Evolutionary conservation across 92 coral and sea anemone genomes (phyloP), one percentile per base, ranked within the genome.

Genomic region (Heliopora coerulea): DNA sequence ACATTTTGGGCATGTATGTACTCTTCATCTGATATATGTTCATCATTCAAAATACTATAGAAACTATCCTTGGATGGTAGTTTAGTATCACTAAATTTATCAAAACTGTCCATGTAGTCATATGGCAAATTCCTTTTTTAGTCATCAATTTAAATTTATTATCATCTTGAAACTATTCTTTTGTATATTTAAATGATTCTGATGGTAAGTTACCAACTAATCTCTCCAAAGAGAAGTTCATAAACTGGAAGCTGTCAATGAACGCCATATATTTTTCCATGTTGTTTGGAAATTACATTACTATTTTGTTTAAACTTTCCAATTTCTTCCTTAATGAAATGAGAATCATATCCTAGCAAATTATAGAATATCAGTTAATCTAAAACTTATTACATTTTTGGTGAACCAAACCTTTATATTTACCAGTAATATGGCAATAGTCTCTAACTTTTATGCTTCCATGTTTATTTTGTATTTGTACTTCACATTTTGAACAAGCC

Each of bases 61-160:
- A 79, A 79, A 8, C 57, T 70, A 8, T 56, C 68, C 70, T 56
- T 54, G 0, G 78, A 9, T 15, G 79, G 79, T 18, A 69, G 61
- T 23, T 33, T 19, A 0, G 25, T 31, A 12, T 58, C 79, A 8
- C 29, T 18, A 40, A 80, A 80, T 26, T 80, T 80, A 9, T 80
- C 72, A 58, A 80, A 69, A 17, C 39, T 25, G 50, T 69, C 78
- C 84, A 80, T 80, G 40, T 11, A 79, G 23, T 67, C 83, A 50
- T 67, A 67, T 7, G 82, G 82, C n/a, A 13, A 78, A 17, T 64
- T 52, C 30, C 82, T 75, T 29, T 78, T 78, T 27, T 35, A 40
- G 21, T 17, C 21, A 17, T 23, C 58, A 50, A 23, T 19, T 50
- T 50, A 23, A 17, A 7, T 50, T n/a, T n/a, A n/a, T 50, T 19